Evolutionary conservation across 2,113 vertebrate species (phyloP).

Genomic region (Colinus virginianus): DNA sequence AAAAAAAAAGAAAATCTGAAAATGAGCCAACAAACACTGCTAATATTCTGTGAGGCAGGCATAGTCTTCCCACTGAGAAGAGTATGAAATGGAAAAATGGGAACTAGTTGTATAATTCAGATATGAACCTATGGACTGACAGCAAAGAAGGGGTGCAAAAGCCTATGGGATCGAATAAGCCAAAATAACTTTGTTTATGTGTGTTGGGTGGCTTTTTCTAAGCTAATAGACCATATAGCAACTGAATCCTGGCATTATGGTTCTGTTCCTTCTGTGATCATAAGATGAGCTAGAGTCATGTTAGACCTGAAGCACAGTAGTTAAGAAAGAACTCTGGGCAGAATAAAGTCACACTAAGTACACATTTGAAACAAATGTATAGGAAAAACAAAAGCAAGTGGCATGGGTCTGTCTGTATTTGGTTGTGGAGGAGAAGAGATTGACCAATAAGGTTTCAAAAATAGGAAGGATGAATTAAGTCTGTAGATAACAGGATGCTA

Average conservation of each 20-base stretch:
- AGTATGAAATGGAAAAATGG: not conserved
- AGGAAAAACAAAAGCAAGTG: not conserved
- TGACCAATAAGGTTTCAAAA: not conserved
- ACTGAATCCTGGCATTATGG: not conserved
- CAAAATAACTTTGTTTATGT: not conserved
- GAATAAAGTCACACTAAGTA: not conserved
- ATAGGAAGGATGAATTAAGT: not conserved
- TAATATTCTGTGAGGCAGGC: not conserved
- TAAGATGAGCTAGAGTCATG: not conserved
- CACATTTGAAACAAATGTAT: not conserved
- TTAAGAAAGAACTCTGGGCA: not conserved
- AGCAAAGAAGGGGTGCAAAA: not conserved
- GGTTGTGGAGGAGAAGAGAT: not conserved
- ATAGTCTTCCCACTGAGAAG: not conserved
- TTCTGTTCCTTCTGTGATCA: not conserved
- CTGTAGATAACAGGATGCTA: not conserved
- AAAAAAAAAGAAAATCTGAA: not conserved
- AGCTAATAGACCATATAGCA: not conserved
- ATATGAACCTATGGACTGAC: not conserved
- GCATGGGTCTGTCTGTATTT: not conserved
- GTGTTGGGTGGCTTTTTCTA: not conserved
- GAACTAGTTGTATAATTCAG: not conserved
- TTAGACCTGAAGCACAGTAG: not conserved
- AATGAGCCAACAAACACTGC: not conserved
- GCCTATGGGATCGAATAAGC: not conserved